Base-by-base conservation (phyloP, 2,888 invertebrate species). In the Clistopyga incitator region DNA sequence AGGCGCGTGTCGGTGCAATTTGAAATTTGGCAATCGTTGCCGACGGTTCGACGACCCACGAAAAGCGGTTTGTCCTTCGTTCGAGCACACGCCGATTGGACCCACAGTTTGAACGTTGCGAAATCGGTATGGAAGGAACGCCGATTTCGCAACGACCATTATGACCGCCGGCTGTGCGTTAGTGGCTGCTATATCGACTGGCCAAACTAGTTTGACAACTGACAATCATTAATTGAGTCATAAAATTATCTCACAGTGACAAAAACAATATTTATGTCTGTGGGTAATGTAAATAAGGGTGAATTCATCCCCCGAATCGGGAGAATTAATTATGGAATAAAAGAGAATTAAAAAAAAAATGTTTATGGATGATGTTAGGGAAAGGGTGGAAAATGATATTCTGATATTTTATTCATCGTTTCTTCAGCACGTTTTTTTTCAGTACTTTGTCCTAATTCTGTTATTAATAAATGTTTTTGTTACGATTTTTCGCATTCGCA, bases 11-110 rank as follows among this genome's bases (percentile, higher is more conserved):
- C 25, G 59, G 80, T 79, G 83, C 82, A 81, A 85, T 81, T 85
- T 47, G 29, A 74, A 85, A 85, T 85, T 85, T 81, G 81, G 84
- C 85, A 81, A 80, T 78, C 65, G 70, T 10, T 13, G 10, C 38
- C 11, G 10, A 52, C 68, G 79, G 87, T 87, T 86, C 86, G 83
- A 74, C 78, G 86, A 86, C 84, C 86, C 70, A 54, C 65, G 64
- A 64, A 71, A 83, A 82, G 38, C 45, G 56, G 47, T 67, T 67
- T 81, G 80, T 86, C 80, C 84, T 86, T 83, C 84, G 78, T 15
- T 52, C 52, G 61, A 70, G 65, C 45, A 56, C 50, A 61, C 61
- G 52, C 54, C 20, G 52, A n/a, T 65, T 6, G 64, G 38, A n/a
- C n/a, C 15, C 64, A 29, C 25, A 23, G 64, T 78, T n/a, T 10